Conservation (phyloP, 1,140 invertebrate genomes). For the Drosophila nikananu region DNA sequence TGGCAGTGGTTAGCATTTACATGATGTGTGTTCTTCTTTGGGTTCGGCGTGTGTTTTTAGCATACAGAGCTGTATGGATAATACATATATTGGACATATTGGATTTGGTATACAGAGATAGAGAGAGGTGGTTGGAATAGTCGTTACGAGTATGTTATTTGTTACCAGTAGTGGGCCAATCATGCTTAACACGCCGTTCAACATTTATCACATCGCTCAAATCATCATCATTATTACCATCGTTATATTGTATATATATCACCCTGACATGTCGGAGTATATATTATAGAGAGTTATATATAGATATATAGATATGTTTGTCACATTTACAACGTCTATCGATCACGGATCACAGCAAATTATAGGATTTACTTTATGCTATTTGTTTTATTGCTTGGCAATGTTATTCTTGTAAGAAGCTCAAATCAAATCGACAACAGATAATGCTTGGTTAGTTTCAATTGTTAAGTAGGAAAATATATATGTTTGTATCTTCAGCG, state of each 20-base stretch:
- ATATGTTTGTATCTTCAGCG: constrained; percentile 35
- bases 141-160: constrained; percentile 64
- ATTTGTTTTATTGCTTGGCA: constrained; percentile 20
- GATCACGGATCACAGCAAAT: constrained; percentile 61
- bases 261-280: constrained; percentile 37
- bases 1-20: constrained; percentile 48
- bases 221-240: constrained; percentile 64
- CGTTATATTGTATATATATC: constrained; percentile 25
- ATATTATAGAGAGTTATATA: constrained; percentile 4
- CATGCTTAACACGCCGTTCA: constrained; percentile 81
- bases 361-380: constrained; percentile 60
- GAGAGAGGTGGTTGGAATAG: constrained; percentile 50
- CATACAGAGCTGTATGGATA: constrained; percentile 37
- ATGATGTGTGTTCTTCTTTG: constrained; percentile 34
- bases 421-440: constrained; percentile 71
- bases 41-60: constrained; percentile 51
- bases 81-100: constrained; percentile 37
- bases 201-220: constrained; percentile 78
- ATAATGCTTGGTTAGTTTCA: constrained; percentile 52
- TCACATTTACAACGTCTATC: constrained; percentile 75
- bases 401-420: constrained; percentile 57
- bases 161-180: constrained; percentile 85
- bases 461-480: constrained; percentile 41
- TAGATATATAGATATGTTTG: constrained; percentile 27
- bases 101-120: constrained; percentile 43